Base-by-base conservation (phyloP, 2,888 invertebrate species). In the Lasioglossum pauxillum region DNA sequence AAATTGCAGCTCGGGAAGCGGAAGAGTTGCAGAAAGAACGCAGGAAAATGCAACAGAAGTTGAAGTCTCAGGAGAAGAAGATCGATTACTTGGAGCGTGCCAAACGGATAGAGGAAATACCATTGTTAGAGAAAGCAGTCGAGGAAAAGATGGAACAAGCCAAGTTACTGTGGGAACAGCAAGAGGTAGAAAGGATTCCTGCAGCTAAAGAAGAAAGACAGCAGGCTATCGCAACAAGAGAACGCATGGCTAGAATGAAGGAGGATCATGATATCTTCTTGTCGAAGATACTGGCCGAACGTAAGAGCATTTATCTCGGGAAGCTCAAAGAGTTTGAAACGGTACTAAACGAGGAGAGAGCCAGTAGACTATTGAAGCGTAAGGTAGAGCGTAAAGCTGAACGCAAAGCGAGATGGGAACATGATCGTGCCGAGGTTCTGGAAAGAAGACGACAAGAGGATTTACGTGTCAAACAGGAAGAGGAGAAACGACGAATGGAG, bases 21-120 rank as follows among this genome's bases (percentile, higher is more conserved):
- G 99, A 98, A 92, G 99, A 99, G 93, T 94, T 99, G 90, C 98
- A 99, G 96, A 99, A 99, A 92, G 99, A 99, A 95, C 97, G 99
- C 44, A 97, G 98, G 75, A 99, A 99, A 94, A 96, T 99, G 92
- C 98, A 98, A 93, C 98, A 98, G 31, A 97, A 98, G 91, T 96
- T 99, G 77, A 99, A 99, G 94, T 98, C 98, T 0, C 99, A 99
- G 94, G 99, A 99, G 95, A 99, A 99, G 96, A 99, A 99, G 96
- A 97, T 98, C 79, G 99, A 99, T 95, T 99, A 99, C 95, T 97
- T 98, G 92, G 99, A 99, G 94, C 97, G 99, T 78, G 99, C 99
- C 10, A 99, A 99, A 94, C 97, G 99, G 23, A 95, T 98, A 86
- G 99, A 99, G 94, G 99, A 99, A 96, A 98, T 99, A 88, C 98